Conservation (phyloP, 1,140 invertebrate species). For the Lucilia sericata region DNA sequence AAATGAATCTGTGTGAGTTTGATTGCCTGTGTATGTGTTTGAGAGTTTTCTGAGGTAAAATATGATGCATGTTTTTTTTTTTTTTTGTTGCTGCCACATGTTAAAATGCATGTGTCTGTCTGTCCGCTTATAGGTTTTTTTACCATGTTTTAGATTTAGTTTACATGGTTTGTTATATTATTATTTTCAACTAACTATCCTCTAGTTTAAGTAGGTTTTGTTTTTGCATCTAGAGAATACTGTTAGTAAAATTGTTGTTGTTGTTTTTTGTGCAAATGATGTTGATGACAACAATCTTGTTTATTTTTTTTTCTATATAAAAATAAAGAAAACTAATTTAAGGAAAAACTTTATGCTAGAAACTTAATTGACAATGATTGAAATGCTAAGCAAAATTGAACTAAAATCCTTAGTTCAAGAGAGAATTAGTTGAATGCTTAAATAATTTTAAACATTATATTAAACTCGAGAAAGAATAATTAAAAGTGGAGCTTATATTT, state of each 20-base stretch:
- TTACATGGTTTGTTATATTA: background rate
- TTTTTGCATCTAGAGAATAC: background rate
- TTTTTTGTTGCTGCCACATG: no score
- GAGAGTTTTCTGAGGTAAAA: conserved; percentile 7
- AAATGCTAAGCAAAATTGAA: no score
- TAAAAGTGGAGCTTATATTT: no score
- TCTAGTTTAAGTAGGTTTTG: background rate
- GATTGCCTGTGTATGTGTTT: background rate
- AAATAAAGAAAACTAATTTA: background rate
- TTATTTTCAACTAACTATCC: background rate
- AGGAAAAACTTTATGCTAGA: no score
- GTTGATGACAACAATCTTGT: background rate
- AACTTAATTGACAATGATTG: no score
- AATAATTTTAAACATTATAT: no score
- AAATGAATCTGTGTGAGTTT: background rate
- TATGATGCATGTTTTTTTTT: conserved; percentile 2
- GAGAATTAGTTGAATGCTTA: no score
- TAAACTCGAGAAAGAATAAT: no score
- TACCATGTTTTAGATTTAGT: no score
- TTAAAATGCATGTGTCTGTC: no score
- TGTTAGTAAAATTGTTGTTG: background rate
- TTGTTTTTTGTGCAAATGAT: background rate
- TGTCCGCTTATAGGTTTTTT: no score
- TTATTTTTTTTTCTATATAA: background rate
- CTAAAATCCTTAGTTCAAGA: no score